Base-by-base conservation (phyloP, 2,113 vertebrate genomes). In the Dicrurus megarhynchus region DNA sequence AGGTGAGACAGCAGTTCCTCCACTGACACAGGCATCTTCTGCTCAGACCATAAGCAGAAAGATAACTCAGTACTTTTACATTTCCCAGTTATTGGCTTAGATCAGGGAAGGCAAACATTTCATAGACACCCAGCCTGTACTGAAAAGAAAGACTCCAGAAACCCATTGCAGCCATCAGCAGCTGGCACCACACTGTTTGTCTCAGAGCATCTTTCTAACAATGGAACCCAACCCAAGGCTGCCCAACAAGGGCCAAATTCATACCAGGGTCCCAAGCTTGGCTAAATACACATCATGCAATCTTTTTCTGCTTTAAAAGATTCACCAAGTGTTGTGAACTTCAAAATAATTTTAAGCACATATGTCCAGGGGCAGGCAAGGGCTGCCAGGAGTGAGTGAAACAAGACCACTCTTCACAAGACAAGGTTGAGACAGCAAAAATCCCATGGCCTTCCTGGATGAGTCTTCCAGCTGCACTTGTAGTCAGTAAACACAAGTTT, bases 21-120 rank as follows among this genome's bases (percentile, higher is more conserved):
- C 6, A 6, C 65, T 85, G 42, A 79, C 27, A 49, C 5, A 60
- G 44, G 28, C 17, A 37, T 81, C 52, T 78, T 37, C 47, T 84
- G 32, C n/a, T 92, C 50, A 21, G 30, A 80, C 24, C 21, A 28
- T 21, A 42, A 68, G 57, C 44, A 76, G 35, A 64, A 73, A 5
- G 7, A 5, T 2, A 11, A 61, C 78, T 69, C 69, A 70, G 33
- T 41, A 77, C 37, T 61, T 82, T 57, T 87, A 22, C 16, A 27
- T 44, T 9, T 16, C 35, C 2, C 27, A 60, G 1, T 64, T 35
- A 80, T 1, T 55, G 1, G 2, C 22, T 39, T 37, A 11, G 32
- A 39, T 16, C 0, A 1, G 8, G 17, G 15, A 69, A 84, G 17
- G 10, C 32, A 83, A 67, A 59, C 6, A 22, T 5, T 32, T 39